These are phyloP conservation scores for Drosophila prostipennis DNA, from an alignment of 2,888 invertebrate genomes.

Conservation along the genomic window DNA sequence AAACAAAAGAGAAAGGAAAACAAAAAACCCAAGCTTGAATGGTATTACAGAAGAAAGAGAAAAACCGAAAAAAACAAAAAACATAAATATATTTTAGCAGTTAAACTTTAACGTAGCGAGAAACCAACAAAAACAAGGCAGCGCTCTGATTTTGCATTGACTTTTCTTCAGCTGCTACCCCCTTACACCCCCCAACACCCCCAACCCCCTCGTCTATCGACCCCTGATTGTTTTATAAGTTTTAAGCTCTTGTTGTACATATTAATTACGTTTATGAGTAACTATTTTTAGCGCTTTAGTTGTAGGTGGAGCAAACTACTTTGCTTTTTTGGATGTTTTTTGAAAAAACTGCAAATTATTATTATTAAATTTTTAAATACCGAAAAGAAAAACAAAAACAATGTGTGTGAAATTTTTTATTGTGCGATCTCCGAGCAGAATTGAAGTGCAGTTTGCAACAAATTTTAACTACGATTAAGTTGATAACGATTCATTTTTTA, in stretches of 20 bases:
- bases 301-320: slow-evolving; percentile 65
- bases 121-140: slow-evolving; percentile 27
- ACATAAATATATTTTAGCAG: slow-evolving; percentile 53
- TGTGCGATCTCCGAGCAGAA: slow-evolving; percentile 55
- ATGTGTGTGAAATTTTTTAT: slow-evolving; percentile 50
- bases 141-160: slow-evolving; percentile 39
- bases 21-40: slow-evolving; percentile 57
- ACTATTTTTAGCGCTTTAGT: slow-evolving; percentile 53
- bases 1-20: slow-evolving; percentile 38
- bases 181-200: slow-evolving; percentile 9
- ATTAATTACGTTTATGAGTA: slow-evolving; percentile 48
- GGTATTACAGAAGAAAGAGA: slow-evolving; percentile 35
- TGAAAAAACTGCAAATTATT: slow-evolving; percentile 73
- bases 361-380: slow-evolving; percentile 55
- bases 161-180: slow-evolving; percentile 34
- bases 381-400: slow-evolving; percentile 39
- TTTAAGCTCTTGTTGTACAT: slow-evolving; percentile 75
- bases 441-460: slow-evolving; percentile 48
- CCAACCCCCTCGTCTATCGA: slow-evolving; percentile 35
- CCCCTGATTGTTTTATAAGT: slow-evolving; percentile 67
- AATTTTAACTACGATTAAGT: slow-evolving; percentile 45
- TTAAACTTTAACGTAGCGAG: slow-evolving; percentile 43
- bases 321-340: slow-evolving; percentile 73
- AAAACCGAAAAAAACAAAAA: slow-evolving; percentile 32
- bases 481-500: slow-evolving; percentile 71